Evolutionary conservation across 2,113 vertebrate species (phyloP).

Genomic region (Carassius gibelio): DNA sequence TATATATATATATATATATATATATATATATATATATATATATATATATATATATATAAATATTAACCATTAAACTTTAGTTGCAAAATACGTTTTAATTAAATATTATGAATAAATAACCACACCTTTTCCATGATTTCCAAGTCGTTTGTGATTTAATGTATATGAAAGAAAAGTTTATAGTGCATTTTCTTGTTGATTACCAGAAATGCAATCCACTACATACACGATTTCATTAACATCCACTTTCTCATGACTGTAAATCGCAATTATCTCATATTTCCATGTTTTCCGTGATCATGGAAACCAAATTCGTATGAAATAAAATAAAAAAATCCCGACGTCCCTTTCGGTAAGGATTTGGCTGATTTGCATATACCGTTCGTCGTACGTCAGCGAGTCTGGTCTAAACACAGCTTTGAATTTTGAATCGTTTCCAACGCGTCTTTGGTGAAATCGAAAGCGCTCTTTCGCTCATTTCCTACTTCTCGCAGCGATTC

Average conservation of each 20-base stretch:
- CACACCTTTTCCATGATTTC: not conserved
- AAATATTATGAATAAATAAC: not conserved
- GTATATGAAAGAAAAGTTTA: not conserved
- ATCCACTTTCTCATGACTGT: not conserved
- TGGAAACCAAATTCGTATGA: no score
- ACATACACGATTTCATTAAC: not conserved
- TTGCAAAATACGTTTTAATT: not conserved
- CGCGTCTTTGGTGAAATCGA: conserved; percentile 10
- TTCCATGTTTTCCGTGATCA: not conserved
- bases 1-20: no score
- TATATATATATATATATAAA: no score
- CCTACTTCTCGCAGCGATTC: conserved; percentile 55
- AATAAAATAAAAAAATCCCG: not conserved
- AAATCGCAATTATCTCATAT: not conserved
- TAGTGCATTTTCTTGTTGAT: not conserved
- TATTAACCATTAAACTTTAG: not conserved
- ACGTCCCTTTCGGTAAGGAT: not conserved
- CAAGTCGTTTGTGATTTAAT: not conserved
- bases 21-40: no score
- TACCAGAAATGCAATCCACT: not conserved
- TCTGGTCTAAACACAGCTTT: not conserved
- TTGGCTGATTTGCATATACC: not conserved
- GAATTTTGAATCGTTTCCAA: not conserved
- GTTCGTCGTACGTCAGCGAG: not conserved
- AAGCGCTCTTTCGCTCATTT: conserved; percentile 42